phyloP scores from a whole-genome alignment of 2,888 invertebrate species.

The Lymantria monacha region DNA sequence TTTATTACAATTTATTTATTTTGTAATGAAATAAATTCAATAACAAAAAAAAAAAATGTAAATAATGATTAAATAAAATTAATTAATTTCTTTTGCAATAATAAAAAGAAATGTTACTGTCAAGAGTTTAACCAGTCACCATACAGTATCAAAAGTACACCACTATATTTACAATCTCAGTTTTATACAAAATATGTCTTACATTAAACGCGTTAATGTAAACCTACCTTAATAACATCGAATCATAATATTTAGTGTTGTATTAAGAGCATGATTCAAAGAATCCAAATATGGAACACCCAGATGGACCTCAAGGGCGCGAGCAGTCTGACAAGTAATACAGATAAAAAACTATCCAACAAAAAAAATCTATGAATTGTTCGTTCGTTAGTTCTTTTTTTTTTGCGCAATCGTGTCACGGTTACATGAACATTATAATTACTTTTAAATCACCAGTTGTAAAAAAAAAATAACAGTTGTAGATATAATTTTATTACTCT shows the following conservation, averaged over 20 bases:
- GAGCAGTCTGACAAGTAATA: constrained; percentile 14
- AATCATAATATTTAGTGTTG: constrained; percentile 2
- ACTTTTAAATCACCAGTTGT: constrained; percentile 1
- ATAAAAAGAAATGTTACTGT: no score
- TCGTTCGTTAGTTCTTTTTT: constrained; percentile 21
- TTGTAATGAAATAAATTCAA: no score
- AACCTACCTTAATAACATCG: neutral
- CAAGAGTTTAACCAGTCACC: no score
- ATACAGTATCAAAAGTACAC: no score
- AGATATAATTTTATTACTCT: no score
- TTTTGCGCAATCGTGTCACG: constrained; percentile 26
- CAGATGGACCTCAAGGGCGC: constrained; percentile 27
- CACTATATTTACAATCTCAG: no score
- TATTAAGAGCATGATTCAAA: constrained; percentile 29
- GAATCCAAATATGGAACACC: constrained; percentile 31
- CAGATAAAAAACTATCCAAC: constrained; percentile 16
- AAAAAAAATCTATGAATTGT: constrained; percentile 24
- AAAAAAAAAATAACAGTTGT: constrained; percentile 1
- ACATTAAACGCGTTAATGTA: no score
- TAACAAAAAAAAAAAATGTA: no score
- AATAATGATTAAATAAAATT: no score
- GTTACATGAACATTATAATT: constrained; percentile 21
- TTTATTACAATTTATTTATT: no score
- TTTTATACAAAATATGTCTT: no score
- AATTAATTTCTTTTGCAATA: no score